phyloP scores from a whole-genome alignment of 2,113 vertebrate genomes.

The Thunnus thynnus region DNA sequence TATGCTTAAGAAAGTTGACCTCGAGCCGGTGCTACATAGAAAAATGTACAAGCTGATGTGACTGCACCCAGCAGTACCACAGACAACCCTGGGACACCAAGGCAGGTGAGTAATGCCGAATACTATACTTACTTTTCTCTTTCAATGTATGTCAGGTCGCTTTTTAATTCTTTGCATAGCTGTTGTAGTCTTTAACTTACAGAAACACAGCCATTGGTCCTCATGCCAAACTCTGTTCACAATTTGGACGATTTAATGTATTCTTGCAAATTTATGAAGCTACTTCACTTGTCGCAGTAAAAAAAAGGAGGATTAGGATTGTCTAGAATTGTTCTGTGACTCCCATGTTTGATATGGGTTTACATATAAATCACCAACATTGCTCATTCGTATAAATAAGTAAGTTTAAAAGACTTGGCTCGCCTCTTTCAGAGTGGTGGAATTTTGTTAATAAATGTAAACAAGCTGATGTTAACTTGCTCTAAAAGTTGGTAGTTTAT shows the following conservation, averaged over 20 bases:
- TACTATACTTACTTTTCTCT: neutral
- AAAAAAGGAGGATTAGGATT: too few species aligned
- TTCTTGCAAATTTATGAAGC: too few species aligned
- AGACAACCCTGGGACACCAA: neutral
- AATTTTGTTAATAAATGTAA: too few species aligned
- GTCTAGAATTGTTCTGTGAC: too few species aligned
- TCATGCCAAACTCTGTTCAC: neutral
- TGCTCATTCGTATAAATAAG: too few species aligned
- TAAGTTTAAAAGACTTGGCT: too few species aligned
- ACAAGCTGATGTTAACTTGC: too few species aligned
- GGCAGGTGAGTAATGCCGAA: conserved; percentile 7
- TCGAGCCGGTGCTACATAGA: neutral
- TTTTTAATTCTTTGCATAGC: neutral
- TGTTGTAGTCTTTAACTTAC: neutral
- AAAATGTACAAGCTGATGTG: neutral
- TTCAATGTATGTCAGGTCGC: neutral
- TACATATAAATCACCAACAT: too few species aligned
- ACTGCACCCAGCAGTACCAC: neutral
- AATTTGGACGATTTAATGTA: neutral
- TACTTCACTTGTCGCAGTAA: too few species aligned
- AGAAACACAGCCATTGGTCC: neutral
- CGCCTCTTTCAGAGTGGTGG: too few species aligned
- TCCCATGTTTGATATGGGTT: too few species aligned
- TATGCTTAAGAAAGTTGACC: neutral
- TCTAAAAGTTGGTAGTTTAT: too few species aligned